These are phyloP conservation scores for Holothuria leucospilota DNA, from an alignment of 53 echinoderm and acorn worm genomes.

Conservation along the genomic window DNA sequence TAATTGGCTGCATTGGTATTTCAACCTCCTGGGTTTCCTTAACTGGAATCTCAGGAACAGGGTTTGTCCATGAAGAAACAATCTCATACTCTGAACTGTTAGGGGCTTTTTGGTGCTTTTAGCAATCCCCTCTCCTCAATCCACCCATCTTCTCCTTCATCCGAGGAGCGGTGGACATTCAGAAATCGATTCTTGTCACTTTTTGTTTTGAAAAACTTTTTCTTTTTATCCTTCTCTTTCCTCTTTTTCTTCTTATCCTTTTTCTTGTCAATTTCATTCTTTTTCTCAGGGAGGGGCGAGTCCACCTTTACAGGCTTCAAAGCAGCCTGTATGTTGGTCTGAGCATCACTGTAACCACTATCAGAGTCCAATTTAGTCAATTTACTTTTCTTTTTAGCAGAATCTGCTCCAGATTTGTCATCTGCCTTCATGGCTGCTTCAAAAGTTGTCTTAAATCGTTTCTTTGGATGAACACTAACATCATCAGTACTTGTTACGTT, in stretches of 20 bases:
- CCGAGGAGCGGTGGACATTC: slow-evolving; percentile 56
- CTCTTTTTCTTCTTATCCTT: slow-evolving; percentile 71
- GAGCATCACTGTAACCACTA: slow-evolving; percentile 68
- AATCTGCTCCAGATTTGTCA: not conserved
- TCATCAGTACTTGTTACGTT: not conserved
- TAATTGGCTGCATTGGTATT: not conserved
- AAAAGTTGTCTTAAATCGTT: slow-evolving; percentile 37
- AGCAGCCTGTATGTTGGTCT: not conserved
- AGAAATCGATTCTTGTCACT: slow-evolving; percentile 69
- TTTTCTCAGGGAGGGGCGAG: slow-evolving; percentile 8
- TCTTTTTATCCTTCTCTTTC: slow-evolving; percentile 69
- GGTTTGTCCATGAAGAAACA: slow-evolving; percentile 1
- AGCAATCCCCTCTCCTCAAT: slow-evolving; percentile 5
- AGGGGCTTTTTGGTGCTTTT: not conserved
- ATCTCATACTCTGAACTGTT: slow-evolving; percentile 19
- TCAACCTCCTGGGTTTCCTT: not conserved
- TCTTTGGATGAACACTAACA: slow-evolving; percentile 26
- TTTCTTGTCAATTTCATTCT: slow-evolving; percentile 1
- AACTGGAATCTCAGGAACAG: not conserved
- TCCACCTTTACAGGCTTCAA: not conserved
- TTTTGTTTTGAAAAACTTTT: slow-evolving; percentile 68
- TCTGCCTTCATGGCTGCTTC: slow-evolving; percentile 2
- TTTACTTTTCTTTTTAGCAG: slow-evolving; percentile 48
- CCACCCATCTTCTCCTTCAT: slow-evolving; percentile 59
- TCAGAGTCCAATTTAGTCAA: slow-evolving; percentile 58